Evolutionary conservation across 2,888 invertebrate species (phyloP), one percentile per base, ranked within the genome.

Genomic region (Omphaloscelis lunosa): DNA sequence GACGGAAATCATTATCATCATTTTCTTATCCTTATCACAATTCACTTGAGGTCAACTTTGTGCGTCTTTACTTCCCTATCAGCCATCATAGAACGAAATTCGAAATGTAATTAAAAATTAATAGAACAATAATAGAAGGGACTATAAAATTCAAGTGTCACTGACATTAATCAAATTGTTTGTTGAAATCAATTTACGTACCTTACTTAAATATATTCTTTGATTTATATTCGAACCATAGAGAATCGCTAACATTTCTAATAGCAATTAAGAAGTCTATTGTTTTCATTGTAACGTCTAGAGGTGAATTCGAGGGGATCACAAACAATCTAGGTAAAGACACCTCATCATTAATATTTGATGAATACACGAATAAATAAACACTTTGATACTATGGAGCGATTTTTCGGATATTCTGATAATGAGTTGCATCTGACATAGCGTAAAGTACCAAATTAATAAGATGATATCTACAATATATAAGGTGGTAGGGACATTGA

Each of bases 261-360:
- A 56, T 34, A 71, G 39, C 84, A 79, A 80, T 80, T 79, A 79
- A 66, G 59, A 66, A 61, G 66, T 83, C 79, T 29, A 83, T 80
- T 79, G 56, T 56, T 56, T 39, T 72, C 59, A 83, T 66, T 83
- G 48, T 61, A 15, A n/a, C 34, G 59, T 79, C 65, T 51, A 83
- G 65, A 56, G 15, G 62, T 68, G 34, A 77, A 27, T 66, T 67
- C n/a, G 27, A 70, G 79, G 4, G 59, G n/a, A 66, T 80, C 71
- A 62, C 84, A 79, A 83, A 71, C 59, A 80, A 66, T 23, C 11
- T n/a, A 15, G 12, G 45, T 51, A 27, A 51, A 45, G 48, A 80
- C 65, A 73, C 27, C 41, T 5, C 58, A 62, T 71, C 66, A 48
- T 79, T 56, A 48, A 66, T 51, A 83, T 79, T 79, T 70, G 29